Evolutionary conservation across 2,888 invertebrate genomes (phyloP), one percentile per base, ranked within the genome.

Genomic region (Tortrix viridana): DNA sequence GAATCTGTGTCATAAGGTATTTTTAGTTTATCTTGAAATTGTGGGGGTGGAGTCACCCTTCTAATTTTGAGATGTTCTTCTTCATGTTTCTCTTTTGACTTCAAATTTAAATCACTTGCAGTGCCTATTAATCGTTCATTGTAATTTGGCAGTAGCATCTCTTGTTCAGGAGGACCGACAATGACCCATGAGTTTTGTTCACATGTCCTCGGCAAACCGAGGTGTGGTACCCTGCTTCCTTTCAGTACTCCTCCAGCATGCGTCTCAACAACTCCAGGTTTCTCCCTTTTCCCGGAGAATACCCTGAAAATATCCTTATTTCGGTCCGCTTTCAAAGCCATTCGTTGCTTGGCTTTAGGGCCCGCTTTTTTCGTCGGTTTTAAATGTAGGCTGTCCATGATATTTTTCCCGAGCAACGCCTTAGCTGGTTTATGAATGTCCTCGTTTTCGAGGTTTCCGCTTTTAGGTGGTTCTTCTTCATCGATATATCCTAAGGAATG

Each of bases 401-500:
- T 89, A 67, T 92, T 92, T 72, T 92, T 91, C 4, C 88, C 89
- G 19, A 91, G 74, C 62, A 92, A 77, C 18, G 90, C 90, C 75
- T 90, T 89, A 12, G 84, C 71, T 1, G 90, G 90, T 69, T 88
- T 87, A 69, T 90, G 89, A 14, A 89, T 69, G 74, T 82, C 75
- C 60, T 84, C 85, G 9, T 72, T 80, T 43, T 74, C 77, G 26
- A 79, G 65, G 19, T 68, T 73, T 52, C 74, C 73, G 63, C 84
- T 82, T 69, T 76, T 71, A 32, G 73, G 69, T 59, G 72, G 44
- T 59, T 71, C 76, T 66, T 90, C 86, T 79, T 92, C 92, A 68
- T 89, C 89, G 23, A 92, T 91, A 62, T 88, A 88, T 4, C 89
- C 87, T 69, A 92, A 74, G 0, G 92, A 92, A 67, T 91, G 92